Percentiles rank a stretch among this genome's conserved stretches.
These are phyloP conservation scores for Spatulosminthurus flaviceps DNA, from an alignment of 2,888 invertebrate species.

Conservation along the genomic window DNA sequence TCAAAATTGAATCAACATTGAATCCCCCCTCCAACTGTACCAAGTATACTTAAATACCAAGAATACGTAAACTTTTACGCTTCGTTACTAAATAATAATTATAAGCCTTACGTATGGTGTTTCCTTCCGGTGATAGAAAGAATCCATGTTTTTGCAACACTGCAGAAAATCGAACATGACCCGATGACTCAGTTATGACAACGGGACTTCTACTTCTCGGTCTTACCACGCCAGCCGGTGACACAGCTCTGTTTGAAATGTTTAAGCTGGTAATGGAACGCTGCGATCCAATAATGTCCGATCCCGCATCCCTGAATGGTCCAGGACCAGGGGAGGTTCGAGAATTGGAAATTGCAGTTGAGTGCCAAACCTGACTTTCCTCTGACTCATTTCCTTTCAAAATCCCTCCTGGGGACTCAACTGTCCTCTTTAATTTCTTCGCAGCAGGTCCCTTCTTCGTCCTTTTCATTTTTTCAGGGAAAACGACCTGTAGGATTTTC, in stretches of 20 bases:
- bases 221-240: not conserved
- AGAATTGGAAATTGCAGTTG: conserved; percentile 23
- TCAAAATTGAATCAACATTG: not conserved
- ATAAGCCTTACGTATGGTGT: conserved; percentile 26
- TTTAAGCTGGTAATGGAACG: not conserved
- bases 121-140: conserved; percentile 35
- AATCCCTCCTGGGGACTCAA: conserved; percentile 31
- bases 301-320: not conserved
- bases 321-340: not conserved
- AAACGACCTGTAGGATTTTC: too few species aligned
- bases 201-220: conserved; percentile 27
- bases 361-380: conserved; percentile 31
- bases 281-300: conserved; percentile 27
- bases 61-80: too few species aligned
- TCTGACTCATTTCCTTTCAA: not conserved
- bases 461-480: not conserved
- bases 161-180: conserved; percentile 29
- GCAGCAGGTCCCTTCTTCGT: conserved; percentile 1
- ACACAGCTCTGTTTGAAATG: not conserved
- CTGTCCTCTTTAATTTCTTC: conserved; percentile 10
- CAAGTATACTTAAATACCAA: too few species aligned
- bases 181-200: conserved; percentile 39
- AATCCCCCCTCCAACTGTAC: too few species aligned
- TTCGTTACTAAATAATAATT: not conserved
- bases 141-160: conserved; percentile 41